Base-by-base conservation (phyloP, 53 echinoderm and acorn worm genomes). In the Hippasteria phrygiana region DNA sequence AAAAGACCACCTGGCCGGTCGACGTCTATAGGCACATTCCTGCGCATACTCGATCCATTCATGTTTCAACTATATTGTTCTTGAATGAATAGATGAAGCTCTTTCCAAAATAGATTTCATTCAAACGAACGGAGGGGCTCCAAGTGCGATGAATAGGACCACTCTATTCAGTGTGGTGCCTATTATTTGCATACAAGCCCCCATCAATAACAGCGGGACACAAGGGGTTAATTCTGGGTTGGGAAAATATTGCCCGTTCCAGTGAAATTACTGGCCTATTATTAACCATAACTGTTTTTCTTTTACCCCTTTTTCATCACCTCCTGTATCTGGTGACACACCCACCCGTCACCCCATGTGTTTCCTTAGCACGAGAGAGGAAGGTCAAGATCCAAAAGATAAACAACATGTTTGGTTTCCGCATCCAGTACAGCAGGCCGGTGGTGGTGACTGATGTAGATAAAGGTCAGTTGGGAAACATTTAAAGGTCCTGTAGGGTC, bases 341-440 rank as follows among this genome's bases (percentile, higher is more conserved):
- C 69, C 34, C 2, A 80, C 11, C 28, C 22, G 9, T 76, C 5
- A 27, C 16, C 47, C 46, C 29, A 14, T 9, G 27, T 47, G 16
- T 42, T 33, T 55, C 62, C 40, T 26, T 80, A 96, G 99, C 92
- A 13, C 88, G 93, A 24, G 95, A 95, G 67, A 77, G 99, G 56
- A 93, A 99, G 31, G 66, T 93, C 50, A 87, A 78, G 0, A 90
- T 99, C 4, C 51, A 76, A 17, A 94, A 94, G 76, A 62, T 88
- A 6, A 90, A 93, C 75, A 88, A 85, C 20, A 87, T 93, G 46
- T 96, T 89, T 91, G 99, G 96, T 2, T 84, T 99, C 55, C 89
- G 99, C 65, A 96, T 99, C 81, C 96, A 96, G 88, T 94, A 94
- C 91, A 99, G 99, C 79, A 93, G 88, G 38, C 99, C 99, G 20